Conservation (phyloP, 2,888 invertebrate genomes). For the Diplolepis rosae region DNA sequence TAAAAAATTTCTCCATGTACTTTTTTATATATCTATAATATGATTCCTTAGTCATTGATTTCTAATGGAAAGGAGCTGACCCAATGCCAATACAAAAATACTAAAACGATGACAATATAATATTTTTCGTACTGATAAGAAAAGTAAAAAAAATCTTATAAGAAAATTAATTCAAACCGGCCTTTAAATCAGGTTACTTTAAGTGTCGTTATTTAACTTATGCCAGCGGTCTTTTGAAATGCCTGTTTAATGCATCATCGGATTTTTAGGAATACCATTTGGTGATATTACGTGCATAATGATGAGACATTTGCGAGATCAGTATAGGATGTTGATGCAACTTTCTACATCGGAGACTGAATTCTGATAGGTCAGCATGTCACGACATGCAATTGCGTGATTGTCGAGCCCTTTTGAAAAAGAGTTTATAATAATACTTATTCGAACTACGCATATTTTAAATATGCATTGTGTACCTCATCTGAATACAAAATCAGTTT, state of each 20-base stretch:
- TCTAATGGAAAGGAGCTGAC: no score
- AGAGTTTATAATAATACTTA: conserved; percentile 17
- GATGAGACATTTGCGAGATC: conserved; percentile 55
- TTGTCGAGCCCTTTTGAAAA: conserved; percentile 6
- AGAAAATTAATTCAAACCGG: background rate
- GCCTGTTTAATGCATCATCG: background rate
- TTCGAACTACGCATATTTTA: conserved; percentile 8
- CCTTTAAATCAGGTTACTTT: background rate
- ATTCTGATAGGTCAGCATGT: conserved; percentile 34
- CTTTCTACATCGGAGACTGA: conserved; percentile 51
- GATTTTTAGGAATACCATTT: conserved; percentile 25
- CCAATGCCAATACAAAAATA: no score
- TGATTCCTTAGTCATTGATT: no score
- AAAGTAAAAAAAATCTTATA: no score
- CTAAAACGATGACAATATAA: no score
- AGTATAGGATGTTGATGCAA: conserved; percentile 37
- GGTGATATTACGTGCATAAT: conserved; percentile 45
- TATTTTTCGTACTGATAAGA: no score
- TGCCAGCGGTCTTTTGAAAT: conserved; percentile 15
- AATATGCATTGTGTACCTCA: conserved; percentile 27
- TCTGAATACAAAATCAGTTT: conserved; percentile 27
- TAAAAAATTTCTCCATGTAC: no score
- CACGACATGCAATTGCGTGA: conserved; percentile 37
- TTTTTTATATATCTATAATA: no score
- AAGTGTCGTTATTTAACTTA: conserved; percentile 18